Conservation (phyloP, 2,113 vertebrate genomes). For the Myrmecobius fasciatus region DNA sequence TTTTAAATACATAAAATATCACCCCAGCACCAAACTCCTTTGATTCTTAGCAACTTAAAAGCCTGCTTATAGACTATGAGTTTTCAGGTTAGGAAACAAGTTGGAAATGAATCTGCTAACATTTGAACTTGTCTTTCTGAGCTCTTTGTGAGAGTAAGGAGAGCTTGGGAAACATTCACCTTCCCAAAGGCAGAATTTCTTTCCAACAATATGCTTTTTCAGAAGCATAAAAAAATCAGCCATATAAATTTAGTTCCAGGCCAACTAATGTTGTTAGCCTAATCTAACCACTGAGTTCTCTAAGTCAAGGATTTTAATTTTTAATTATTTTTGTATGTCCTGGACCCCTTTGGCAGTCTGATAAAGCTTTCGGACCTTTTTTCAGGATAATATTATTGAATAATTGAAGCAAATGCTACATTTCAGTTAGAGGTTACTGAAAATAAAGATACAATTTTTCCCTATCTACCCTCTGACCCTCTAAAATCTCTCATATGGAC, state of each 20-base stretch:
- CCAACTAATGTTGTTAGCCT: background rate
- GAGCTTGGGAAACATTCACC: background rate
- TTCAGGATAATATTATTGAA: background rate
- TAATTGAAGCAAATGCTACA: background rate
- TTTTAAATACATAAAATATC: conserved; percentile 11
- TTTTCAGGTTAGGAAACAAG: conserved; percentile 22
- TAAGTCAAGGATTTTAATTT: background rate
- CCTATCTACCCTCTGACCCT: background rate
- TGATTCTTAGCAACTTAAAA: background rate
- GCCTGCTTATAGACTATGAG: background rate
- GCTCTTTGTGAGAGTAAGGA: background rate
- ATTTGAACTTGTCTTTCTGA: background rate
- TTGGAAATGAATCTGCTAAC: background rate
- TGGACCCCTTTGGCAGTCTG: background rate
- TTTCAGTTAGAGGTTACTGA: background rate
- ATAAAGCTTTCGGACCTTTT: conserved; percentile 1
- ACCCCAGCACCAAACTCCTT: background rate
- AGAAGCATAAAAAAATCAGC: background rate
- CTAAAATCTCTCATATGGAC: background rate
- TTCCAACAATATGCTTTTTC: background rate
- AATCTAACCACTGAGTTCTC: background rate
- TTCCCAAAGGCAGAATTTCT: background rate
- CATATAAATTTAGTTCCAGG: background rate
- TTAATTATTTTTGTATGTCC: background rate
- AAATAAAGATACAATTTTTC: background rate